Evolutionary conservation across 2,888 invertebrate genomes (phyloP).

Genomic region (Dryomyza anilis): DNA sequence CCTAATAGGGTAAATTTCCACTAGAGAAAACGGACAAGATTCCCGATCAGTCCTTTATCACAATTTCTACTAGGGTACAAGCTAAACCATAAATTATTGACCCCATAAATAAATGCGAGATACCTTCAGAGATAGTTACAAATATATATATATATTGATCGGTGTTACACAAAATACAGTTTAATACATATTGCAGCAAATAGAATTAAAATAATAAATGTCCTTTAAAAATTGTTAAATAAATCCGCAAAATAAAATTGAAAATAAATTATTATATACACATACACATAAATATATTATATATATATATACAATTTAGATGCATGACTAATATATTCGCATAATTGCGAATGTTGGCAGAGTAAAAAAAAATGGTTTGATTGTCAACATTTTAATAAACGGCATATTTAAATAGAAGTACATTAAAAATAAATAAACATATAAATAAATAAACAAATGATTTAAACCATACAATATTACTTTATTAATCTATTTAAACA

Average conservation of each 20-base stretch:
- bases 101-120: no score
- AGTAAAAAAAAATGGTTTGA: constrained; percentile 23
- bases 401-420: constrained; percentile 24
- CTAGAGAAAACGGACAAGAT: no score
- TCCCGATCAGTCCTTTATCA: no score
- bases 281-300: constrained; percentile 36
- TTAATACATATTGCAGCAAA: no score
- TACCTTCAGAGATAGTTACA: no score
- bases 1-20: no score
- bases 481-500: constrained; percentile 15
- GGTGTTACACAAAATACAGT: no score
- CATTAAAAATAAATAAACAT: constrained; percentile 14
- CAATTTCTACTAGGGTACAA: no score
- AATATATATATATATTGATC: no score
- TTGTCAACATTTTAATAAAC: constrained; percentile 34
- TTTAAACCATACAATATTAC: constrained; percentile 21
- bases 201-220: background rate
- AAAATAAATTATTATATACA: constrained; percentile 20
- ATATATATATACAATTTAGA: constrained; percentile 37
- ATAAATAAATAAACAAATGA: constrained; percentile 17
- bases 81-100: no score
- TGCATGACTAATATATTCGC: background rate
- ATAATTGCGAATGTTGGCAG: constrained; percentile 29
- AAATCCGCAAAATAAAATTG: constrained; percentile 1
- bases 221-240: background rate